Base-by-base conservation (phyloP, 1,140 invertebrate genomes). In the Plutomurus gul region DNA sequence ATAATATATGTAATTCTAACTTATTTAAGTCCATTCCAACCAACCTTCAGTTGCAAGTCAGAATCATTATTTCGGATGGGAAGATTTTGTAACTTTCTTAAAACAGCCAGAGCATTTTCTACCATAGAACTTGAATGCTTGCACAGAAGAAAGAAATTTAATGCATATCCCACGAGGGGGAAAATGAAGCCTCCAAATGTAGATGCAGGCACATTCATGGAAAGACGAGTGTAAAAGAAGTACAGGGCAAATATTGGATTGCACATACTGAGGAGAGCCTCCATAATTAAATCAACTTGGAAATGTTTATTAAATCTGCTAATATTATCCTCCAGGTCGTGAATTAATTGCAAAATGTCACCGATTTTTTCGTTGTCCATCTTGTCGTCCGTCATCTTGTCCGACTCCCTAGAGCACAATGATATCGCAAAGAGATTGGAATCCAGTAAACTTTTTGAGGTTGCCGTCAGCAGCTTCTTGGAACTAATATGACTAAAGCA, bases 221-320 rank as follows among this genome's bases (percentile, higher is more conserved):
- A 6, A 11, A 30, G 16, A n/a, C 16, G 8, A 3, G 30, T 65
- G 13, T 65, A 33, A 18, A n/a, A 7, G 3, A 16, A n/a, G 16
- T 65, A 65, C 4, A 65, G 16, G 11, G 22, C 30, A n/a, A 65
- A 65, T 13, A 65, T 33, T 33, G 36, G n/a, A 18, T 33, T 16
- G n/a, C 13, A 7, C 10, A 65, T 10, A 27, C n/a, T 11, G 27
- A 65, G n/a, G 36, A 33, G 25, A 33, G 56, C 27, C n/a, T 36
- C 56, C 36, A 33, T 33, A 16, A 65, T 33, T 65, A 33, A 65
- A 30, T 33, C 27, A 65, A 65, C 56, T 65, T 65, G 56, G 36
- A 65, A 65, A 65, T 65, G 56, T 18, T n/a, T 16, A 65, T 65
- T 65, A 65, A 65, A 65, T n/a, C 36, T 65, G 56, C 36, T 65